A percentile compares a stretch with the other conserved stretches of the same genome.
Evolutionary conservation across 1,140 invertebrate species (phyloP).

Genomic region (Saxidomus purpurata): DNA sequence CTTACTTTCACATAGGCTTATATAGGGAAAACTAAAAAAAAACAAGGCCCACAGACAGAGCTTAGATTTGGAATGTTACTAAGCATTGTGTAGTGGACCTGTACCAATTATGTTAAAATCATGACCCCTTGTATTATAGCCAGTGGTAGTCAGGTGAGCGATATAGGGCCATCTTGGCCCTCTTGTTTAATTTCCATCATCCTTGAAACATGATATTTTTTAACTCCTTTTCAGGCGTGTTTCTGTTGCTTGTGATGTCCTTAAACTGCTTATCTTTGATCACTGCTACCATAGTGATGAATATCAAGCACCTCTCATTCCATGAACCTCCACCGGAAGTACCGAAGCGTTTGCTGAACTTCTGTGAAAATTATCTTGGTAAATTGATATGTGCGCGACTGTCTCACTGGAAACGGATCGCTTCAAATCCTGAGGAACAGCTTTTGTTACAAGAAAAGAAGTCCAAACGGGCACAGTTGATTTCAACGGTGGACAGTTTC

Average conservation of each 20-base stretch:
- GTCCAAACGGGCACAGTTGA: not conserved
- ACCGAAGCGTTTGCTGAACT: conserved; percentile 73
- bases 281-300: conserved; percentile 83
- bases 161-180: too few species aligned
- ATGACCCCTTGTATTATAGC: too few species aligned
- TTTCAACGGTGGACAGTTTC: not conserved
- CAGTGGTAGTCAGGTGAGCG: too few species aligned
- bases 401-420: conserved; percentile 45
- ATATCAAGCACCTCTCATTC: conserved; percentile 82
- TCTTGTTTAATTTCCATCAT: not conserved
- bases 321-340: conserved; percentile 75
- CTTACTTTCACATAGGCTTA: too few species aligned
- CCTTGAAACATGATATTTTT: too few species aligned
- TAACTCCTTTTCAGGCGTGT: conserved; percentile 81
- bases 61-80: too few species aligned
- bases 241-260: conserved; percentile 84
- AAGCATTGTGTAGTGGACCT: too few species aligned
- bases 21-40: too few species aligned
- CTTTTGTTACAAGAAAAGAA: not conserved
- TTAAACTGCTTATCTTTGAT: conserved; percentile 84
- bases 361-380: conserved; percentile 78
- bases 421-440: not conserved
- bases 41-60: too few species aligned
- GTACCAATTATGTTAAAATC: too few species aligned
- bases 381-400: conserved; percentile 73